Evolutionary conservation across 2,113 vertebrate genomes (phyloP).

Genomic region (Gnathonemus longibarbis): DNA sequence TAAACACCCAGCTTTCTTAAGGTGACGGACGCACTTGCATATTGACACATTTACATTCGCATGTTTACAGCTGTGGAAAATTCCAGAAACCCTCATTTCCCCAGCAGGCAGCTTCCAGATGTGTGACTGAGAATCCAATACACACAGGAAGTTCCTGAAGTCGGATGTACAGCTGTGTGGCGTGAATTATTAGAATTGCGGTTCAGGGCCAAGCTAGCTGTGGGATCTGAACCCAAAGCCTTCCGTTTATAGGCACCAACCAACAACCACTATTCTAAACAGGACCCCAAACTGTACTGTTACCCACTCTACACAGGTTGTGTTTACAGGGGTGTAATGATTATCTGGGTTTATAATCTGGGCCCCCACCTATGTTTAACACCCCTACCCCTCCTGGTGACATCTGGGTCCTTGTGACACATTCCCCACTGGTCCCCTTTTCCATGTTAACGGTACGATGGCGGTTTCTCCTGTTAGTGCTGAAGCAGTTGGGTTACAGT

Average conservation of each 20-base stretch:
- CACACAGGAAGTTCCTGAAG: neutral
- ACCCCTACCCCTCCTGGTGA: neutral
- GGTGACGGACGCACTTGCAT: neutral
- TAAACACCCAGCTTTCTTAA: neutral
- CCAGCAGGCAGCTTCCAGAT: neutral
- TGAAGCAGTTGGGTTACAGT: neutral
- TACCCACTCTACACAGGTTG: neutral
- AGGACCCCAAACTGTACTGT: neutral
- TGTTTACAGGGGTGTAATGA: neutral
- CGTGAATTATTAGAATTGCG: neutral
- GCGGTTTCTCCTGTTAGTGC: neutral
- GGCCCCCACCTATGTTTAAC: neutral
- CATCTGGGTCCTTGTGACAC: neutral
- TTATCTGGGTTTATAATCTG: neutral
- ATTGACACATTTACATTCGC: neutral
- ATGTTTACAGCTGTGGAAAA: neutral
- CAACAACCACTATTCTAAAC: neutral
- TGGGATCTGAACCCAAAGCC: neutral
- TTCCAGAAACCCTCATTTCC: neutral
- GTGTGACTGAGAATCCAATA: neutral
- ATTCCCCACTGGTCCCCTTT: neutral
- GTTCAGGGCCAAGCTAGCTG: neutral
- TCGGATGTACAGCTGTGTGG: neutral
- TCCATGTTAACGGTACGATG: neutral
- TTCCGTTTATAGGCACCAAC: neutral